Conservation (phyloP, 2,797 vertebrate genomes). For the Hydrocynus forskahlii region DNA sequence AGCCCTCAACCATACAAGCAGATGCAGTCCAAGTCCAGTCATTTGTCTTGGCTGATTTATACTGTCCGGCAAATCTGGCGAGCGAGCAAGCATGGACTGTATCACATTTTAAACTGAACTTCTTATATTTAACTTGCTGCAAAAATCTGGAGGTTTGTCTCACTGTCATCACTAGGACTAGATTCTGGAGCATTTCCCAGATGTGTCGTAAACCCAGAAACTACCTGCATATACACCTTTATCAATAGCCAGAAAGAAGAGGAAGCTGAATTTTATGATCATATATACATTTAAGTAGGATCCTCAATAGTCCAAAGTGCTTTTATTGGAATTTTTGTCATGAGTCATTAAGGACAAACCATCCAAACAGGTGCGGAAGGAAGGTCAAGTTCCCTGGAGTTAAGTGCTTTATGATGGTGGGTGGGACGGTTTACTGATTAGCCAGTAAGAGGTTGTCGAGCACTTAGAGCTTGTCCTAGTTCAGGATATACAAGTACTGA, state of each 20-base stretch:
- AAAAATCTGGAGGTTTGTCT: background rate
- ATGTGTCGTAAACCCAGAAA: too few relatives aligned
- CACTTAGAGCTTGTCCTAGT: background rate
- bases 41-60: conserved; percentile 43
- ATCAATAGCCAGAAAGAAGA: background rate
- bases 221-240: background rate
- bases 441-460: background rate
- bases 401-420: conserved; percentile 25
- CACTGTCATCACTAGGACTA: background rate
- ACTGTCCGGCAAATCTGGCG: conserved; percentile 23
- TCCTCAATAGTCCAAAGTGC: background rate
- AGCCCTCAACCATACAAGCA: conserved; percentile 10
- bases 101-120: background rate
- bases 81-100: conserved; percentile 11
- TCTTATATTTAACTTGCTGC: background rate
- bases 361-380: background rate
- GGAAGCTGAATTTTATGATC: background rate
- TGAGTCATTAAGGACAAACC: background rate
- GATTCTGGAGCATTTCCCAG: background rate
- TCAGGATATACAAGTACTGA: background rate
- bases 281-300: background rate
- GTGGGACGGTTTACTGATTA: conserved; percentile 40
- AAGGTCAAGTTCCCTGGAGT: conserved; percentile 25
- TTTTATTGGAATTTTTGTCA: background rate
- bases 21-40: conserved; percentile 39